Evolutionary conservation across 2,797 vertebrate species (phyloP).

Genomic region (Apogon talboti): DNA sequence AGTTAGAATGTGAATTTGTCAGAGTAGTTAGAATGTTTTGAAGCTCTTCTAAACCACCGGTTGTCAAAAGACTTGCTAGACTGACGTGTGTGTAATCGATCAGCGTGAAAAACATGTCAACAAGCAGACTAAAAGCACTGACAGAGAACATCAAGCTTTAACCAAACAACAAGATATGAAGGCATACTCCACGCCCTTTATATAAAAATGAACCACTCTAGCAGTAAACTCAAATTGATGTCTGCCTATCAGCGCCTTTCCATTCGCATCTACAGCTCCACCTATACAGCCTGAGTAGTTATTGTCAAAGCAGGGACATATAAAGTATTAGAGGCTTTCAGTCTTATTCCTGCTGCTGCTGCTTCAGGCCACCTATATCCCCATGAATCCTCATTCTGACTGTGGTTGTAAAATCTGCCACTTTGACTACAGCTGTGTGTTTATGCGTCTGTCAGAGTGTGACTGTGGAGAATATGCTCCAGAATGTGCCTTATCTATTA

Average conservation of each 20-base stretch:
- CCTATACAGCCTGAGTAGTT: conserved; percentile 28
- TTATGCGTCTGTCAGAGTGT: conserved; percentile 70
- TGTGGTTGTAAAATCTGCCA: conserved; percentile 52
- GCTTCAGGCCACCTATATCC: conserved; percentile 50
- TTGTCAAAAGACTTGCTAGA: not conserved
- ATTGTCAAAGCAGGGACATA: conserved; percentile 47
- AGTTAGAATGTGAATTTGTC: no score
- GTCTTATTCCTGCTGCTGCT: conserved; percentile 47
- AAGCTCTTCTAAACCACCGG: not conserved
- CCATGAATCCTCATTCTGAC: conserved; percentile 42
- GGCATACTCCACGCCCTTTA: not conserved
- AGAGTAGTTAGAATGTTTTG: not conserved
- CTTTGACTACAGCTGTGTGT: conserved; percentile 65
- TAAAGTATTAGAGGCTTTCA: conserved; percentile 54
- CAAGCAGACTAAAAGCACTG: not conserved
- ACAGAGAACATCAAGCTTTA: not conserved
- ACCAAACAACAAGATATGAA: not conserved
- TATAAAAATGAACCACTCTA: not conserved
- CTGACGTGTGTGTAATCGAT: not conserved
- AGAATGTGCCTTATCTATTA: conserved; percentile 83
- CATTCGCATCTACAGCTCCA: conserved; percentile 11
- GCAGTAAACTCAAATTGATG: conserved; percentile 6
- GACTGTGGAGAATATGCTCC: conserved; percentile 71
- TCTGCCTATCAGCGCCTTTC: not conserved
- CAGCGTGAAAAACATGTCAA: not conserved